These are phyloP conservation scores for Cyanoramphus novaezelandiae DNA, from an alignment of 2,113 vertebrate species.

Conservation along the genomic window DNA sequence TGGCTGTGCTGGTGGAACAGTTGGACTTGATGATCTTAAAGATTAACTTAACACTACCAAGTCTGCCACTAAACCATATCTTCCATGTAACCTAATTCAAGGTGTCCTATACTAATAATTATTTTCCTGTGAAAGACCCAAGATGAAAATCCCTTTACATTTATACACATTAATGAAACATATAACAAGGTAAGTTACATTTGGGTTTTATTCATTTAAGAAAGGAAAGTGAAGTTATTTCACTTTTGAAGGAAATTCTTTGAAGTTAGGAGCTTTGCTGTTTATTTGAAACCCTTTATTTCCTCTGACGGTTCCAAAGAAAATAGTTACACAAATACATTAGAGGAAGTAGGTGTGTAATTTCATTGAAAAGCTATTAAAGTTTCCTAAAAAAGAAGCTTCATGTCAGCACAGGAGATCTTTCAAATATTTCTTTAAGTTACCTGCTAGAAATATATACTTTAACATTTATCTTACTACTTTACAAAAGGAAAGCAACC, in stretches of 20 bases:
- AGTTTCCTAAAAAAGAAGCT: slow-evolving; percentile 1
- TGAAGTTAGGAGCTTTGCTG: slow-evolving; percentile 13
- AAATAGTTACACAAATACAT: slow-evolving; percentile 18
- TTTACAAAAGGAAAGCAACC: background rate
- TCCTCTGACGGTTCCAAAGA: slow-evolving; percentile 55
- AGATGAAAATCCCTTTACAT: background rate
- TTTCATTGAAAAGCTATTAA: slow-evolving; percentile 14
- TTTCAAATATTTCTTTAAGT: background rate
- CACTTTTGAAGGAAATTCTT: slow-evolving; percentile 39
- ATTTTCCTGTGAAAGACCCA: background rate
- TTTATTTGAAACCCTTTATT: slow-evolving; percentile 42
- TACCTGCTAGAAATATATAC: background rate
- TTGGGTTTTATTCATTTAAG: background rate
- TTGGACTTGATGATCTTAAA: no score
- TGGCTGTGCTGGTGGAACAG: no score
- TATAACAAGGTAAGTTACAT: background rate
- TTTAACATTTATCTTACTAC: background rate
- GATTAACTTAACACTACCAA: background rate
- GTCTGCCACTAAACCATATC: background rate
- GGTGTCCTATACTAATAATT: background rate
- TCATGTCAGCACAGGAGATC: background rate
- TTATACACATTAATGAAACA: background rate
- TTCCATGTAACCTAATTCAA: background rate
- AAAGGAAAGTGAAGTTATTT: slow-evolving; percentile 40
- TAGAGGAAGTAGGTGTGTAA: slow-evolving; percentile 31